Conservation (phyloP, 35 echinoderm and acorn worm genomes). For the Nesometra sesokonis region DNA sequence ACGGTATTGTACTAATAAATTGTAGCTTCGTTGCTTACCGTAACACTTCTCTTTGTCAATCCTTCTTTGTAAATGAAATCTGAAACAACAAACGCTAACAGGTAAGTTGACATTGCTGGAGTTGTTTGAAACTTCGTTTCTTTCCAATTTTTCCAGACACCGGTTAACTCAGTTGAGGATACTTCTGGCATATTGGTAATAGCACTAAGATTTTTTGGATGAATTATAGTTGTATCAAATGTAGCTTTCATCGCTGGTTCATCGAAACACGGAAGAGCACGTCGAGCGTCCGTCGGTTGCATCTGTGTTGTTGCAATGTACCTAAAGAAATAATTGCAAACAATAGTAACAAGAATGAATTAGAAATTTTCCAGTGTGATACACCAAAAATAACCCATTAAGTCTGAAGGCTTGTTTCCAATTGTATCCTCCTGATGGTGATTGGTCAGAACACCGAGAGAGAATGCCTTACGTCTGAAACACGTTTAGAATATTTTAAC, state of each 20-base stretch:
- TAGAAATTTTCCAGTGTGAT: too few species aligned
- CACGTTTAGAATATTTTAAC: too few species aligned
- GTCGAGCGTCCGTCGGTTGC: conserved; percentile 76
- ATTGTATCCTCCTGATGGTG: too few species aligned
- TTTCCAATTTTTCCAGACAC: conserved; percentile 36
- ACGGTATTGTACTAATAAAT: too few species aligned
- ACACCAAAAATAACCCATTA: too few species aligned
- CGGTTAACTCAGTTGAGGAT: neutral
- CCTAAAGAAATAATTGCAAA: conserved; percentile 17
- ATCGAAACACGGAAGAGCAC: conserved; percentile 81
- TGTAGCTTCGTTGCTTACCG: conserved; percentile 33
- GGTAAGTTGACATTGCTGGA: conserved; percentile 81
- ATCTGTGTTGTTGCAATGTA: conserved; percentile 83
- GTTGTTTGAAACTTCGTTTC: conserved; percentile 46
- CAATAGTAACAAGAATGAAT: too few species aligned
- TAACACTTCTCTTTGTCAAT: conserved; percentile 32
- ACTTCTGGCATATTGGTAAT: conserved; percentile 54
- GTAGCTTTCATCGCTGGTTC: conserved; percentile 58
- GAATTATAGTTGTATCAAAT: conserved; percentile 61
- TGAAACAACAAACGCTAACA: conserved; percentile 78
- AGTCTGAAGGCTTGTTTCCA: too few species aligned
- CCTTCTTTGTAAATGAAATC: conserved; percentile 36
- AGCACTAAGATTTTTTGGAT: conserved; percentile 40
- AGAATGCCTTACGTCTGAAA: too few species aligned
- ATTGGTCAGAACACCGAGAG: too few species aligned